Evolutionary conservation across 2,113 vertebrate species (phyloP).

Genomic region (Zosterops japonicus): DNA sequence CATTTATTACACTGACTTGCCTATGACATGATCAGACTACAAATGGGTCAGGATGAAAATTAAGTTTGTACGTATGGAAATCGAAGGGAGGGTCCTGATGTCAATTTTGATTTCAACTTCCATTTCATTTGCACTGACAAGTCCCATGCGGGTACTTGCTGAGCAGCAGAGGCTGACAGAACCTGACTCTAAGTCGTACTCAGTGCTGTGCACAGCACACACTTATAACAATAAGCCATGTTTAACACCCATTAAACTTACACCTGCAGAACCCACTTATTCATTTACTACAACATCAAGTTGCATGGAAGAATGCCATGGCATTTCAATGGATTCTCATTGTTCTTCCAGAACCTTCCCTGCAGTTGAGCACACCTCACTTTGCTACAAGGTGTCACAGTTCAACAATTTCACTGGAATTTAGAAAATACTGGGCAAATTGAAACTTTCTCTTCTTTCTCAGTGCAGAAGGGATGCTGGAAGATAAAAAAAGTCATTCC

Average conservation of each 20-base stretch:
- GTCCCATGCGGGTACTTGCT: neutral
- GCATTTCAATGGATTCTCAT: neutral
- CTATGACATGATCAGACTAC: neutral
- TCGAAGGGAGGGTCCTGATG: neutral
- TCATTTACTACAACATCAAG: neutral
- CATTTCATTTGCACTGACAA: neutral
- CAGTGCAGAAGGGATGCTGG: neutral
- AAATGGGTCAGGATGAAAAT: neutral
- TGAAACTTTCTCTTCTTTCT: neutral
- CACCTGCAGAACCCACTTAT: neutral
- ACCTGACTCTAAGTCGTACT: neutral
- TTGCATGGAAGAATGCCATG: neutral
- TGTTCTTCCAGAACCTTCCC: neutral
- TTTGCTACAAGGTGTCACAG: neutral
- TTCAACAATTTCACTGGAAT: neutral
- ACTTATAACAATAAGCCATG: neutral
- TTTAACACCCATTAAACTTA: neutral
- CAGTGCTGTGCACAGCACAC: neutral
- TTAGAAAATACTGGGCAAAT: neutral
- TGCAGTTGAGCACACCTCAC: neutral
- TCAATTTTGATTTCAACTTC: neutral
- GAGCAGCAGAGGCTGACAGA: neutral
- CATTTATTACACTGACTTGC: neutral
- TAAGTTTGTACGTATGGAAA: neutral
- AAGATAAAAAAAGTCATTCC: neutral